A percentile compares a stretch with the other conserved stretches of the same genome.
phyloP scores from a whole-genome alignment of 2,797 vertebrate genomes.

The Catamblyrhynchus diadema region DNA sequence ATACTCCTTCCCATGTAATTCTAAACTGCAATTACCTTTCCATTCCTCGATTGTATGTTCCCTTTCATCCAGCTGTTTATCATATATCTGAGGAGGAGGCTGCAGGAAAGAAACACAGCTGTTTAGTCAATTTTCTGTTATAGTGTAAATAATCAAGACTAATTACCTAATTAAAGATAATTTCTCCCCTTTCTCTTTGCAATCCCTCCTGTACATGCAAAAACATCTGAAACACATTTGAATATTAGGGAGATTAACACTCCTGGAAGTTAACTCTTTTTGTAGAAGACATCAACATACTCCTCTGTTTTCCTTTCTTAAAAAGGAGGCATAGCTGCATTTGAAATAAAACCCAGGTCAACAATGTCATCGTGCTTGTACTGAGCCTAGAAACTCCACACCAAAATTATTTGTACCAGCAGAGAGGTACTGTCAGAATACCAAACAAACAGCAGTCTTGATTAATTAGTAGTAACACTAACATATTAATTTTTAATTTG shows the following conservation, averaged over 20 bases:
- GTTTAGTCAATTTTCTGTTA: neutral
- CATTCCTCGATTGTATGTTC: constrained; percentile 99
- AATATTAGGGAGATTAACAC: neutral
- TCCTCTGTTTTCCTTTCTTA: neutral
- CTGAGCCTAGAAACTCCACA: neutral
- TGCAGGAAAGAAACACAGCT: constrained; percentile 67
- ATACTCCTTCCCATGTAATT: neutral
- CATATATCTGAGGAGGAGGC: constrained; percentile 98
- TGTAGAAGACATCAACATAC: neutral
- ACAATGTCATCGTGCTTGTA: neutral
- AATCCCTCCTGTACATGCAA: neutral
- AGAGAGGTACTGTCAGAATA: neutral
- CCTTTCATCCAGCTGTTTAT: constrained; percentile 98
- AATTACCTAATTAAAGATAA: neutral
- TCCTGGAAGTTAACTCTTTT: neutral
- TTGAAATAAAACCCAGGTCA: neutral
- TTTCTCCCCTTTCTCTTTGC: neutral
- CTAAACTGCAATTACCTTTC: constrained; percentile 87
- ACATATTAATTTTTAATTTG: neutral
- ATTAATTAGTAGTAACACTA: neutral
- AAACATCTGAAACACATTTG: neutral
- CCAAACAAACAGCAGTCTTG: neutral
- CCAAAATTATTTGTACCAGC: neutral
- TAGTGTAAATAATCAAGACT: neutral
- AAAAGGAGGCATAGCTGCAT: neutral